Evolutionary conservation across 2,113 vertebrate genomes (phyloP).

Genomic region (Syngnathoides biaculeatus): DNA sequence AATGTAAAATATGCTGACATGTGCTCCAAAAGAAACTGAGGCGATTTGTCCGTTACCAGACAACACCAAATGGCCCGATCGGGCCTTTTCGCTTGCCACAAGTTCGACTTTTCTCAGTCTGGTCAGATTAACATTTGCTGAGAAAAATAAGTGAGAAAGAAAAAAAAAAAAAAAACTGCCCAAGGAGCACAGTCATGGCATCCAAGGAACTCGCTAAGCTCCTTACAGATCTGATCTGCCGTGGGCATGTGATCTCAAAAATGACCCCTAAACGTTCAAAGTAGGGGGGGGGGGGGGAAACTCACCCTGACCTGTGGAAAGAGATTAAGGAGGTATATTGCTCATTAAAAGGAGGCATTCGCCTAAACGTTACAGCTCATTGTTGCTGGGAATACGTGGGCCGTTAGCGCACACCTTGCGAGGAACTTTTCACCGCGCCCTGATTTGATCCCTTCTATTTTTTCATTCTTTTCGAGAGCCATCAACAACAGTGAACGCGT

Average conservation of each 20-base stretch:
- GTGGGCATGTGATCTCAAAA: constrained; percentile 72
- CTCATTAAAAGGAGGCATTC: constrained; percentile 64
- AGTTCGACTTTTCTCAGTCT: constrained; percentile 38
- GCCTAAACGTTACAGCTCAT: constrained; percentile 35
- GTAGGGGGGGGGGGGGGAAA: constrained; percentile 69
- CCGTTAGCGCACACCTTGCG: constrained; percentile 3
- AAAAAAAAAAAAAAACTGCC: constrained; percentile 33
- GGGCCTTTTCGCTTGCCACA: constrained; percentile 4
- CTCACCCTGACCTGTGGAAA: constrained; percentile 60
- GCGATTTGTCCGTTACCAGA: background rate
- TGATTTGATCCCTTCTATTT: constrained; percentile 4
- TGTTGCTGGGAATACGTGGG: constrained; percentile 28
- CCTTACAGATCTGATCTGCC: constrained; percentile 72
- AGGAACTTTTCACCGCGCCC: background rate
- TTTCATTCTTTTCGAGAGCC: background rate
- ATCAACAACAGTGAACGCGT: constrained; percentile 9
- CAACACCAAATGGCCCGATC: background rate
- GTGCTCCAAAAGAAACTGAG: no score
- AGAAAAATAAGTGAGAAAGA: constrained; percentile 35
- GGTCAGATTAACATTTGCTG: constrained; percentile 34
- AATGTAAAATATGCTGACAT: background rate
- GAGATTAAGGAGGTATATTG: constrained; percentile 65
- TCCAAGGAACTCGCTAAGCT: constrained; percentile 77
- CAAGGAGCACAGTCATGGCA: constrained; percentile 68
- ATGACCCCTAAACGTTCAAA: constrained; percentile 72